Conservation (phyloP, 2,113 vertebrate genomes). For the Gadus chalcogrammus region DNA sequence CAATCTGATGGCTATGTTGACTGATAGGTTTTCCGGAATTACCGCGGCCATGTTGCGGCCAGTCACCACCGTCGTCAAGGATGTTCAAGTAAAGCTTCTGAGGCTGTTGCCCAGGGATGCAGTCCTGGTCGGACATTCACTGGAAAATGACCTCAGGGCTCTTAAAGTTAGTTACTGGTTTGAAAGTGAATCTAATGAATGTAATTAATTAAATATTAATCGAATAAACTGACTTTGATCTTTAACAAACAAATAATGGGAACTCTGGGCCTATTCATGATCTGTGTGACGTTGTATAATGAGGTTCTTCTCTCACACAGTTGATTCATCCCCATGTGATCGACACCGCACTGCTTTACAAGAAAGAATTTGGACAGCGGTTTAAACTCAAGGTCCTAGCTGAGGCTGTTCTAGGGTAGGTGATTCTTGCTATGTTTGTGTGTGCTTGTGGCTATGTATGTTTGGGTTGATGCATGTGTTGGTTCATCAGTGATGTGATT, state of each 20-base stretch:
- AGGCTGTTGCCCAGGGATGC: conserved; percentile 79
- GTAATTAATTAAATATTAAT: background rate
- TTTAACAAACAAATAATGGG: background rate
- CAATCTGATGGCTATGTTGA: background rate
- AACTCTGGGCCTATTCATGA: background rate
- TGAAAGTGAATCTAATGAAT: too few species aligned
- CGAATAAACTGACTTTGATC: background rate
- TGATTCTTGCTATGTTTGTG: conserved; percentile 8
- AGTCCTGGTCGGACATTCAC: conserved; percentile 86
- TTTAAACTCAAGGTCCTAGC: conserved; percentile 88
- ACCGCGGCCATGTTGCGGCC: conserved; percentile 76
- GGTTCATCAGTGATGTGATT: too few species aligned
- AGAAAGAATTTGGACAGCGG: conserved; percentile 69
- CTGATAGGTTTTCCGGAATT: conserved; percentile 84
- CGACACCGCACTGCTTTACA: conserved; percentile 87
- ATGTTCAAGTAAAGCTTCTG: conserved; percentile 76
- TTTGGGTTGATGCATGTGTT: too few species aligned
- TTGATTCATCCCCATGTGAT: conserved; percentile 86
- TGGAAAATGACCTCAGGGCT: conserved; percentile 80
- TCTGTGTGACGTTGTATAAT: background rate
- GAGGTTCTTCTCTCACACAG: conserved; percentile 56
- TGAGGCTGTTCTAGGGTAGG: conserved; percentile 81
- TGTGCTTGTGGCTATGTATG: too few species aligned
- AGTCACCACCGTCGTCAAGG: conserved; percentile 76
- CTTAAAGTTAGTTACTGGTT: conserved; percentile 74